Conservation (phyloP, 2,113 vertebrate genomes). For the Rhinogobius similis region DNA sequence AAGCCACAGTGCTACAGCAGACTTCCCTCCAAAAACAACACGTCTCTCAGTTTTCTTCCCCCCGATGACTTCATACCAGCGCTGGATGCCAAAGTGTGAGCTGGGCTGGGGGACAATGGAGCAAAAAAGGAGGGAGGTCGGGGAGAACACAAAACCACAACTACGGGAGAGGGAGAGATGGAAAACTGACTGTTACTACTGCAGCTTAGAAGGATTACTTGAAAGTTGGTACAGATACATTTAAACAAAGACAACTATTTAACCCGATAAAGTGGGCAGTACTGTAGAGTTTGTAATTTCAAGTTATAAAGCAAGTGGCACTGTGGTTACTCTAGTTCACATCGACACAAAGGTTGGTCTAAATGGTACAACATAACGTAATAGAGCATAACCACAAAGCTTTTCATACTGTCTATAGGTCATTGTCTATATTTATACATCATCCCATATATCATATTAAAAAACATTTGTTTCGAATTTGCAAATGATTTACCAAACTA, state of each 20-base stretch:
- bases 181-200: conserved; percentile 12
- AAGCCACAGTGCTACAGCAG: conserved; percentile 3
- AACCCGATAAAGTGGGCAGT: neutral
- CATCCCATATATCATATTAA: neutral
- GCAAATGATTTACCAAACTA: neutral
- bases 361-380: neutral
- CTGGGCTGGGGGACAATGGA: conserved; percentile 36
- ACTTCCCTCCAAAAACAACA: conserved; percentile 34
- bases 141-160: neutral
- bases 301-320: neutral
- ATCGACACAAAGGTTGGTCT: neutral
- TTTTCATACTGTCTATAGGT: too few species aligned
- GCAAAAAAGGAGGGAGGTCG: conserved; percentile 34
- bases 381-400: neutral
- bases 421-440: neutral
- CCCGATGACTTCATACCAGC: conserved; percentile 60
- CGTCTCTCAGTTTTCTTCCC: conserved; percentile 24
- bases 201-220: neutral
- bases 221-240: neutral
- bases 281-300: neutral
- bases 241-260: neutral
- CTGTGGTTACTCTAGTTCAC: neutral
- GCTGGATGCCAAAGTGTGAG: conserved; percentile 51
- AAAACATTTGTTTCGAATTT: neutral
- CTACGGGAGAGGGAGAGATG: conserved; percentile 30